These are phyloP conservation scores for Callipepla californica DNA, from an alignment of 2,113 vertebrate species.

Conservation along the genomic window DNA sequence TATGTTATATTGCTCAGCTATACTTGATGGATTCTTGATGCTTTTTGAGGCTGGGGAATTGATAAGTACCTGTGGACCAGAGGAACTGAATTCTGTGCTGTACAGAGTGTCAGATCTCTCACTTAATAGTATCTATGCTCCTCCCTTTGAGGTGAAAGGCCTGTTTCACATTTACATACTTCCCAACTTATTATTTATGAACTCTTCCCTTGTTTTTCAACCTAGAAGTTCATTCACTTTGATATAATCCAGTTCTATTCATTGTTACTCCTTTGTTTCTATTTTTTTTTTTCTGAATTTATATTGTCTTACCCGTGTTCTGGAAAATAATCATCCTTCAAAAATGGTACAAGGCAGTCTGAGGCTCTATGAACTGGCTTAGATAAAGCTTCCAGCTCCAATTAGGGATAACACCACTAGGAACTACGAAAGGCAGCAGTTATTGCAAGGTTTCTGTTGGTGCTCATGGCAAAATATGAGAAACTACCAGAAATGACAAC, in stretches of 20 bases:
- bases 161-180: not conserved
- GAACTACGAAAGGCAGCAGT: not conserved
- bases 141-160: not conserved
- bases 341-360: rapidly evolving
- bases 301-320: not conserved
- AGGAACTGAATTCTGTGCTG: not conserved
- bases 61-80: not conserved
- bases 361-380: not conserved
- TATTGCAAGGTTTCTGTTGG: not conserved
- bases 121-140: not conserved
- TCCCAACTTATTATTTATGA: not conserved
- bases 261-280: not conserved
- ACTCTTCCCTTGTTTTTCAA: not conserved
- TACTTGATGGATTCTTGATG: not conserved
- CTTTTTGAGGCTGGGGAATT: not conserved
- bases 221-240: conserved; percentile 4
- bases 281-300: not conserved
- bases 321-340: not conserved
- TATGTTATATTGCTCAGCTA: not conserved
- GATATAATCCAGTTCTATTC: not conserved
- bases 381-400: not conserved
- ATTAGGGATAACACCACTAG: not conserved
- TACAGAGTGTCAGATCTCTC: not conserved
- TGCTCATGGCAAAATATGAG: not conserved
- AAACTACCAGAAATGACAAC: not conserved